Conservation (phyloP, 37 sponge, comb jelly and placozoan species). For the Halichondria panicea region DNA sequence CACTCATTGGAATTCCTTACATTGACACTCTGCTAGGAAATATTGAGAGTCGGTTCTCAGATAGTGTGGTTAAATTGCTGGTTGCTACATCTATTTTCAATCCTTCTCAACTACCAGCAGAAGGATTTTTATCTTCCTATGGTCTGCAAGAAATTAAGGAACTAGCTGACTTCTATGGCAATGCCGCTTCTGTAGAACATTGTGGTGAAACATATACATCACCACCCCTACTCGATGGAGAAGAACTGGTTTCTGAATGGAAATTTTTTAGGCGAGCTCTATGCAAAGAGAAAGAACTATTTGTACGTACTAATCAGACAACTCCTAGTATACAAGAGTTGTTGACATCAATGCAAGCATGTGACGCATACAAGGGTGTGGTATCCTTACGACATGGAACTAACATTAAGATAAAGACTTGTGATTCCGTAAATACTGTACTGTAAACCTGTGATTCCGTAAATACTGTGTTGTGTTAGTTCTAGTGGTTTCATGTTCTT, state of each 20-base stretch:
- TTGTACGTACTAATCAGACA: neutral
- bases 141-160: slow-evolving; percentile 3
- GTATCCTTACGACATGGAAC: no score
- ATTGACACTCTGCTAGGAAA: neutral
- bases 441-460: no score
- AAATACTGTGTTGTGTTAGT: no score
- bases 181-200: neutral
- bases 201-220: slow-evolving; percentile 7
- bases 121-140: neutral
- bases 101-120: slow-evolving; percentile 11
- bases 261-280: slow-evolving; percentile 3
- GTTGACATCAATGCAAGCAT: no score
- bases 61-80: neutral
- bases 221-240: neutral
- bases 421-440: no score
- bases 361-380: no score
- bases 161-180: slow-evolving; percentile 15
- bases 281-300: neutral
- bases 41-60: neutral
- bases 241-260: slow-evolving; percentile 20
- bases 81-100: neutral
- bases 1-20: neutral
- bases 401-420: no score
- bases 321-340: no score
- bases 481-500: no score